These are phyloP conservation scores for Hyphantria cunea DNA, from an alignment of 1,140 invertebrate genomes.

Conservation along the genomic window DNA sequence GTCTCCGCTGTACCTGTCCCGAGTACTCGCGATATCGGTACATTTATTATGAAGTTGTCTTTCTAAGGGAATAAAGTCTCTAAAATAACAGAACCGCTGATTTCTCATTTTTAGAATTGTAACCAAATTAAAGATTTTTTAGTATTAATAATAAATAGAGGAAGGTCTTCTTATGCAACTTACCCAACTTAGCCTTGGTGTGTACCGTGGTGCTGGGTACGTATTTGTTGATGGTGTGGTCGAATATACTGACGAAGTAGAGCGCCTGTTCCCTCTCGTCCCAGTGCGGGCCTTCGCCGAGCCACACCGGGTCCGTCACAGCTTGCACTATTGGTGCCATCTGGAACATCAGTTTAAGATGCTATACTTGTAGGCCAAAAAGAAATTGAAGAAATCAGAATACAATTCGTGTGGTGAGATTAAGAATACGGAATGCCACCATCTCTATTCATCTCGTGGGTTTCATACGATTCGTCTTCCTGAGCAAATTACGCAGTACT, in stretches of 20 bases:
- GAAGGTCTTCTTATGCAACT: too few species aligned
- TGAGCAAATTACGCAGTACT: too few species aligned
- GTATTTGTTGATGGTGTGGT: slow-evolving; percentile 81
- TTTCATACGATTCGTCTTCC: too few species aligned
- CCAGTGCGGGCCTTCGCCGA: slow-evolving; percentile 86
- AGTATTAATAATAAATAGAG: background rate
- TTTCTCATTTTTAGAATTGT: too few species aligned
- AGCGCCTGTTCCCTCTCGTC: slow-evolving; percentile 80
- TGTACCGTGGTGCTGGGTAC: slow-evolving; percentile 71
- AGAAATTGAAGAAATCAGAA: background rate
- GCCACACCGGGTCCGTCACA: slow-evolving; percentile 66
- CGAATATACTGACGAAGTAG: slow-evolving; percentile 84
- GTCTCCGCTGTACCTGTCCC: too few species aligned
- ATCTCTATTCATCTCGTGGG: too few species aligned
- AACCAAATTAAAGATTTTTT: background rate
- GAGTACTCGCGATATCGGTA: too few species aligned
- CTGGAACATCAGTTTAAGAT: slow-evolving; percentile 31
- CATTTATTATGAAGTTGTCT: too few species aligned
- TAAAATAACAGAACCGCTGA: too few species aligned
- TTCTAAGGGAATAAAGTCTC: too few species aligned
- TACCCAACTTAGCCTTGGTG: slow-evolving; percentile 70
- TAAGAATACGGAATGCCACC: background rate
- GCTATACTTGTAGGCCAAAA: too few species aligned
- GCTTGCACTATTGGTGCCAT: slow-evolving; percentile 58
- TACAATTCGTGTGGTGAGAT: background rate